phyloP scores from a whole-genome alignment of 2,797 vertebrate species.

The Microctenopoma lineatum region DNA sequence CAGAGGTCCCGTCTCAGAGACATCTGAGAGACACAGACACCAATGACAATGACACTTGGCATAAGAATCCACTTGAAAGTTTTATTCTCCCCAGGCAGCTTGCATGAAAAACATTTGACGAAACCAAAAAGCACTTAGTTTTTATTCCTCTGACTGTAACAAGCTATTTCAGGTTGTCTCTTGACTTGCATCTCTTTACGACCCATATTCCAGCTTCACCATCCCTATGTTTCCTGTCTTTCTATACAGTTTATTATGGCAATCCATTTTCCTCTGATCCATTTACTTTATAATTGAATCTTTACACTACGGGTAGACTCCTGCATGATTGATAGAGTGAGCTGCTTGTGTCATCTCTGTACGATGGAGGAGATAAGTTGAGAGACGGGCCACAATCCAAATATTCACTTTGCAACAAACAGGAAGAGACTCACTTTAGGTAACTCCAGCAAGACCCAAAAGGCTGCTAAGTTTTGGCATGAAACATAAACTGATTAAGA shows the following conservation, averaged over 20 bases:
- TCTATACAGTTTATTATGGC: slow-evolving; percentile 60
- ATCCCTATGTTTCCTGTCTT: slow-evolving; percentile 43
- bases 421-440: slow-evolving; percentile 69
- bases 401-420: slow-evolving; percentile 69
- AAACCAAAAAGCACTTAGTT: neutral
- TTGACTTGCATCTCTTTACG: slow-evolving; percentile 13
- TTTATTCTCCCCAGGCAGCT: slow-evolving; percentile 2
- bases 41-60: no score
- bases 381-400: slow-evolving; percentile 63
- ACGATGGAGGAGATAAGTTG: slow-evolving; percentile 67
- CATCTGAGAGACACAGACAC: no score
- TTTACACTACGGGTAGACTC: slow-evolving; percentile 69
- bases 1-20: no score
- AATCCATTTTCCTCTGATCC: slow-evolving; percentile 78
- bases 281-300: slow-evolving; percentile 80
- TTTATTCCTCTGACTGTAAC: neutral
- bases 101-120: neutral
- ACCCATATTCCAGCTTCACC: slow-evolving; percentile 26
- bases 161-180: neutral
- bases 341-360: slow-evolving; percentile 73
- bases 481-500: slow-evolving; percentile 60
- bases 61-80: neutral
- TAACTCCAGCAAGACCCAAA: slow-evolving; percentile 58
- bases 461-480: slow-evolving; percentile 55
- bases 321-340: slow-evolving; percentile 81